These are phyloP conservation scores for Eupeodes corollae DNA, from an alignment of 1,140 invertebrate species.

Conservation along the genomic window DNA sequence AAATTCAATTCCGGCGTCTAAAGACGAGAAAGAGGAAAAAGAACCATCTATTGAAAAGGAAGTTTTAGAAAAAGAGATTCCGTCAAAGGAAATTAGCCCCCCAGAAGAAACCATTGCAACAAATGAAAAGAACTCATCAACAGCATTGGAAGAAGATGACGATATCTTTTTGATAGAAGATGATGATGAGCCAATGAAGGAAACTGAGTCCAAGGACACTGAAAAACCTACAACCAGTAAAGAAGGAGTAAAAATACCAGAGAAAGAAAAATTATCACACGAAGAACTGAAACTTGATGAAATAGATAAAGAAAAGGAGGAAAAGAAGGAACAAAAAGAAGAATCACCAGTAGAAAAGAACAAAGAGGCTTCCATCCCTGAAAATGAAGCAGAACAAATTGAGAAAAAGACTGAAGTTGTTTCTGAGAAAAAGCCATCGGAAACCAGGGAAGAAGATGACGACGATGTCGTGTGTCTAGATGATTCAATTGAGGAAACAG, in stretches of 20 bases:
- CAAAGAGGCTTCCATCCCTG: not conserved
- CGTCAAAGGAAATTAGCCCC: not conserved
- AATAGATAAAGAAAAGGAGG: not conserved
- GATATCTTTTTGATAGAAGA: not conserved
- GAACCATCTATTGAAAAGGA: too few species aligned
- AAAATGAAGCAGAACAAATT: conserved; percentile 1
- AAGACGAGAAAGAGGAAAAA: not conserved
- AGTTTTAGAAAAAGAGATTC: not conserved
- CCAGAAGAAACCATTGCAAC: not conserved
- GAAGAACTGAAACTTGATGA: too few species aligned
- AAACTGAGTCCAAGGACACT: not conserved
- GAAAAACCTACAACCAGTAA: not conserved
- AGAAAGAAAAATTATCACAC: too few species aligned
- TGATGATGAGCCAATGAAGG: not conserved
- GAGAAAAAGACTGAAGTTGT: not conserved
- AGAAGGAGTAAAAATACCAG: not conserved
- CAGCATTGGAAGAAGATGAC: not conserved
- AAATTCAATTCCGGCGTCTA: not conserved
- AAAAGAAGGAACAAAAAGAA: not conserved
- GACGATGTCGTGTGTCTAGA: not conserved
- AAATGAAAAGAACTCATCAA: not conserved
- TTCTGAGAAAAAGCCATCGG: conserved; percentile 1
- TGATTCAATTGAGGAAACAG: not conserved
- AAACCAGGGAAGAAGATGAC: not conserved
- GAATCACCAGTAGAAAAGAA: not conserved